These are phyloP conservation scores for Megaleporinus macrocephalus DNA, from an alignment of 2,113 vertebrate species.

Conservation along the genomic window DNA sequence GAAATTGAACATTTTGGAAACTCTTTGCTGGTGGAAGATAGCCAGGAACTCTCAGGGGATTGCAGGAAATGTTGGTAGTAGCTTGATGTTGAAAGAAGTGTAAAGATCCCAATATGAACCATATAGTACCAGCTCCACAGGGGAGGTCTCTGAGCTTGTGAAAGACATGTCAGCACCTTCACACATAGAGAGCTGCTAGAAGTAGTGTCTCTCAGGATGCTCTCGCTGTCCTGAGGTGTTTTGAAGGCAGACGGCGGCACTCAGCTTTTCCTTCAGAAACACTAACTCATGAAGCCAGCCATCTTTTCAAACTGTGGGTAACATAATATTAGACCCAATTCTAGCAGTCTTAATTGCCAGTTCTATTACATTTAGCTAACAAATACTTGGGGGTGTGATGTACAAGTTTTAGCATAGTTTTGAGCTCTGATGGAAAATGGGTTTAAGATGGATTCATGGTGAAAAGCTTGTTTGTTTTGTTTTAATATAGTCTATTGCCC, in stretches of 20 bases:
- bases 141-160: neutral
- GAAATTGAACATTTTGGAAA: neutral
- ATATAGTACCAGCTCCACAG: neutral
- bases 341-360: too few relatives aligned
- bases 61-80: neutral
- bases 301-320: too few relatives aligned
- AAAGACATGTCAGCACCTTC: neutral
- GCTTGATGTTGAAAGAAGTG: neutral
- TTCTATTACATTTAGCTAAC: too few relatives aligned
- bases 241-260: constrained; percentile 23
- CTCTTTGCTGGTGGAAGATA: neutral
- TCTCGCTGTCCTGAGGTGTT: neutral
- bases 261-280: neutral
- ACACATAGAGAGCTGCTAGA: neutral
- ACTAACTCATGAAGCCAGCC: too few relatives aligned
- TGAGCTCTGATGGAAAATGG: too few relatives aligned
- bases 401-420: too few relatives aligned
- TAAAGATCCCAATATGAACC: neutral
- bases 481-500: too few relatives aligned
- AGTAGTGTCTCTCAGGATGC: neutral
- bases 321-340: too few relatives aligned
- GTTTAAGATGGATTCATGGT: too few relatives aligned
- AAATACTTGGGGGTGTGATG: too few relatives aligned
- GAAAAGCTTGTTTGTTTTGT: too few relatives aligned
- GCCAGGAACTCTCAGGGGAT: neutral